Base-by-base conservation (phyloP, 2,797 vertebrate species). In the Dicrostonyx torquatus region DNA sequence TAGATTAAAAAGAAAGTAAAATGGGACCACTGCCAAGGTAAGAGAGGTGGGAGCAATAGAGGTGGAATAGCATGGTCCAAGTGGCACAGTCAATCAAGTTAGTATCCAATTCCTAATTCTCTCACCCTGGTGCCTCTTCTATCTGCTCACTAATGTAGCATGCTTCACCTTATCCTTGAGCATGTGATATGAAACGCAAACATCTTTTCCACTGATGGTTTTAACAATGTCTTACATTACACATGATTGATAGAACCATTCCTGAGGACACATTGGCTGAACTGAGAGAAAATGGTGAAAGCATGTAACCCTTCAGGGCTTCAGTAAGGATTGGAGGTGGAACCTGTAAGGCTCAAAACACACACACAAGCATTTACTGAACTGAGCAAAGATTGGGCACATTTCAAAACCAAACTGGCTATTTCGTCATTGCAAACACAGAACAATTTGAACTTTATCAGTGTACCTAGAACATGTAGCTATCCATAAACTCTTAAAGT, bases 381-480 rank as follows among this genome's bases (percentile, higher is more conserved):
- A 45, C 34, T 70, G 11, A 89, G 50, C 1, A 89, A n/a, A 91
- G 43, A 9, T 50, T 82, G 48, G 24, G 70, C 24, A 84, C 22
- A 0, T 73, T 50, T 83, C 40, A 70, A 90, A 87, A 91, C 6
- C 62, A 93, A 86, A 48, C 26, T 26, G 60, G 22, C 37, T 68
- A 29, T 15, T 93, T 72, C 68, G 1, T 68, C 48, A 14, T 55
- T 83, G 75, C 83, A 53, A 48, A 89, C 45, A 5, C 43, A 31
- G 66, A 87, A 88, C 92, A n/a, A 77, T 72, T 26, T 80, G 70
- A 94, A 64, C 48, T 83, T 48, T 45, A 85, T 31, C 60, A 72
- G 66, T 37, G 20, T 31, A 82, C 34, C 11, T 22, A 66, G 26
- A 88, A n/a, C 66, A 82, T 18, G 12, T n/a, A 83, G 22, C 26